Conservation (phyloP, 1,140 invertebrate species). For the Papilio xuthus region DNA sequence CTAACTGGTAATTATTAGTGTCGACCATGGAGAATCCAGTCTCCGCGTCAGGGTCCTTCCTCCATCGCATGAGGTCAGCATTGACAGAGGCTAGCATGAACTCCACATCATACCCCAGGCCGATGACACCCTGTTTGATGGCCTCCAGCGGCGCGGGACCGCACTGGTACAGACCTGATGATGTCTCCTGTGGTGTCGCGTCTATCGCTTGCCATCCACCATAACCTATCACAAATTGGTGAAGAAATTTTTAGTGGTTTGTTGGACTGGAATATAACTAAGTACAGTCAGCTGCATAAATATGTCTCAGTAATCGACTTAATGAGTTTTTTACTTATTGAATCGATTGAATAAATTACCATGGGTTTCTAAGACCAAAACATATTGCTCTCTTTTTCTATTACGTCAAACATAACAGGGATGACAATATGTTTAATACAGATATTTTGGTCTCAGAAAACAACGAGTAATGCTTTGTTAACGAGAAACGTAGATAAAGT, state of each 20-base stretch:
- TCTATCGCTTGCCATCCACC: constrained; percentile 90
- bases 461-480: too few relatives aligned
- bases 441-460: too few relatives aligned
- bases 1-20: constrained; percentile 87
- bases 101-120: constrained; percentile 85
- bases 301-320: too few relatives aligned
- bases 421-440: too few relatives aligned
- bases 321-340: too few relatives aligned
- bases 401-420: too few relatives aligned
- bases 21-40: constrained; percentile 85
- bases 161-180: constrained; percentile 83
- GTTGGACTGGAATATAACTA: too few relatives aligned
- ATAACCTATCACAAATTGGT: constrained; percentile 77
- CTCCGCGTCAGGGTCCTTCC: constrained; percentile 81
- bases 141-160: constrained; percentile 86
- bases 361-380: too few relatives aligned
- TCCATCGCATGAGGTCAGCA: constrained; percentile 85
- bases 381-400: too few relatives aligned
- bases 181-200: constrained; percentile 88
- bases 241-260: neutral
- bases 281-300: too few relatives aligned
- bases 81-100: constrained; percentile 87
- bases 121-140: constrained; percentile 87
- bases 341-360: too few relatives aligned
- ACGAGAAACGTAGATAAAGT: too few relatives aligned